Conservation (phyloP, 30 jellyfish, hydroid and myxozoan species). For the Nemopilema nomurai region DNA sequence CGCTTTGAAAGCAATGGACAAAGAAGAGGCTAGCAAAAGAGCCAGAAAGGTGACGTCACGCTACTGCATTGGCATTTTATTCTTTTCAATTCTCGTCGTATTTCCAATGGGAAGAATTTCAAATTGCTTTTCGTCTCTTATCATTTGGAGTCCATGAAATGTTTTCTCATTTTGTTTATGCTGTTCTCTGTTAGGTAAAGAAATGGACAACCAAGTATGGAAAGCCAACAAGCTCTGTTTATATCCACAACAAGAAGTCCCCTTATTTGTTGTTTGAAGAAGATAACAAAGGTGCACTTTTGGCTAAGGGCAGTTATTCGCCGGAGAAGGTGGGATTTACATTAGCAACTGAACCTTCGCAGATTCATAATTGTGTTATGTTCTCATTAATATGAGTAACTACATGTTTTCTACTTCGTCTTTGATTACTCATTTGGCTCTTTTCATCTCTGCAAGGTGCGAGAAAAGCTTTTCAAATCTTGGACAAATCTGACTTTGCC, state of each 20-base stretch:
- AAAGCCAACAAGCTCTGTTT: constrained; percentile 52
- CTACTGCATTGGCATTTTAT: background rate
- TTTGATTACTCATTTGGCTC: too few species aligned
- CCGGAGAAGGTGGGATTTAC: background rate
- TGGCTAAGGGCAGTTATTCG: background rate
- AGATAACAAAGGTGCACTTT: constrained; percentile 22
- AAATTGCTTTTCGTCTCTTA: too few species aligned
- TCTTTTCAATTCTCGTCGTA: background rate
- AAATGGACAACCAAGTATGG: constrained; percentile 79
- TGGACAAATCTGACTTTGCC: background rate
- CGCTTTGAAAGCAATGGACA: constrained; percentile 69
- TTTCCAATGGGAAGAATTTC: too few species aligned
- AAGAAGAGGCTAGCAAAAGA: constrained; percentile 41
- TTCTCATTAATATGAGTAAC: too few species aligned
- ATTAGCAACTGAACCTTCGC: too few species aligned
- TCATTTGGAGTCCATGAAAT: too few species aligned
- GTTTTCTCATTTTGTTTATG: too few species aligned
- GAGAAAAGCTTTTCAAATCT: background rate
- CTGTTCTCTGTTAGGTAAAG: constrained; percentile 32
- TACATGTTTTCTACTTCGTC: too few species aligned
- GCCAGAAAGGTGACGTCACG: constrained; percentile 53
- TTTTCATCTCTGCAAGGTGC: background rate
- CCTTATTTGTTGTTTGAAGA: constrained; percentile 72
- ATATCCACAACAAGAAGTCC: constrained; percentile 58
- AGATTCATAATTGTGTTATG: too few species aligned